These are phyloP conservation scores for Onychomys leucogaster DNA, from an alignment of 2,797 vertebrate species.

Conservation along the genomic window DNA sequence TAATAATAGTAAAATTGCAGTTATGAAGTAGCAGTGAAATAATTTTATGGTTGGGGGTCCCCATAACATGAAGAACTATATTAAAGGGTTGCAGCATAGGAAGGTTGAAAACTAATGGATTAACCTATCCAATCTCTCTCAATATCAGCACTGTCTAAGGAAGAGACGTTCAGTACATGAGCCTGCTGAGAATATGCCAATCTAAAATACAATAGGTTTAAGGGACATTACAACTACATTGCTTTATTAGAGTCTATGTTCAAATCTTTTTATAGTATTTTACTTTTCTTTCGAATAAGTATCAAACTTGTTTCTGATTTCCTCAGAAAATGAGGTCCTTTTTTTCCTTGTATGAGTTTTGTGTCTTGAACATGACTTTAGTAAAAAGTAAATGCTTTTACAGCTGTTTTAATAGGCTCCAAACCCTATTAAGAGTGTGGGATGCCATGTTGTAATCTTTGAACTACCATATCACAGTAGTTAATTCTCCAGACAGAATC, in stretches of 20 bases:
- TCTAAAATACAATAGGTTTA: background rate
- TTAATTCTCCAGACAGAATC: background rate
- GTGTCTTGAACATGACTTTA: background rate
- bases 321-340: background rate
- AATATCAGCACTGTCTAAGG: background rate
- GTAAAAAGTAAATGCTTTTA: background rate
- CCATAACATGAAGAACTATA: background rate
- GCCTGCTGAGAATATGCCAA: background rate
- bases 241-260: background rate
- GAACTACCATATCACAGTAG: background rate
- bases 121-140: background rate
- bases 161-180: background rate
- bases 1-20: background rate
- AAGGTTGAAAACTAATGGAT: background rate
- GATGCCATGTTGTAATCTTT: background rate
- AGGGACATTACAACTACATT: background rate
- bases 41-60: background rate
- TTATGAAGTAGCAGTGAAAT: background rate
- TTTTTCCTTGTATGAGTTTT: background rate
- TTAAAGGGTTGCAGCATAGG: background rate
- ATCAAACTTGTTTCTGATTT: background rate
- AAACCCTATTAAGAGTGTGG: background rate
- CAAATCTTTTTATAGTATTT: background rate
- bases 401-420: background rate
- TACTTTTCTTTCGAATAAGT: background rate